Evolutionary conservation across 2,797 vertebrate genomes (phyloP).

Genomic region (Huso huso): DNA sequence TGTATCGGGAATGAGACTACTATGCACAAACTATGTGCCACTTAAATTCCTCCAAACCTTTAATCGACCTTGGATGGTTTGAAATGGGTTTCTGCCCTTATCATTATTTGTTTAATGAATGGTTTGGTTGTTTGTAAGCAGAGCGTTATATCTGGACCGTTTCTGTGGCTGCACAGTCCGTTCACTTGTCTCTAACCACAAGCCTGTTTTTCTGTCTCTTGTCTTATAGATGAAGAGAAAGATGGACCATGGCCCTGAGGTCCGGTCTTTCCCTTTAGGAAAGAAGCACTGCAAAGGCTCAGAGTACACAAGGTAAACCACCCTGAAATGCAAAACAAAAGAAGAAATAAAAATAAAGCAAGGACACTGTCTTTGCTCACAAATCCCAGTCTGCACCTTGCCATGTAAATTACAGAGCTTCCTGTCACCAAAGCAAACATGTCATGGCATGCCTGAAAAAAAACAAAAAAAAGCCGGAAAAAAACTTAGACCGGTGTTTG

Average conservation of each 20-base stretch:
- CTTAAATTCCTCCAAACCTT: not conserved
- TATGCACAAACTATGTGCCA: not conserved
- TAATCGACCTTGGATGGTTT: not conserved
- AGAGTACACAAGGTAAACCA: constrained; percentile 87
- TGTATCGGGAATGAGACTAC: not conserved
- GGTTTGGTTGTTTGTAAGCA: not conserved
- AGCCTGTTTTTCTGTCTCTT: constrained; percentile 31
- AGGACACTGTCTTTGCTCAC: too few relatives aligned
- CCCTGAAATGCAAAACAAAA: not conserved
- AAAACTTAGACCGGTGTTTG: too few relatives aligned
- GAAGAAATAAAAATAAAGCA: not conserved
- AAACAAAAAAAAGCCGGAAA: too few relatives aligned
- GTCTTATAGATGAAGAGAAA: constrained; percentile 97
- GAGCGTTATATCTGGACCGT: not conserved
- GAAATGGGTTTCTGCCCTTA: not conserved
- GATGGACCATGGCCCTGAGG: constrained; percentile 99
- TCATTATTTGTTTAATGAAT: not conserved
- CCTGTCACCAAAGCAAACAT: too few relatives aligned
- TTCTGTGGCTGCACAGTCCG: not conserved
- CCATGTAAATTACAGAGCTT: too few relatives aligned
- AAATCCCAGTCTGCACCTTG: too few relatives aligned
- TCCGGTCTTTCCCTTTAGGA: constrained; percentile 98
- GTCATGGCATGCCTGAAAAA: too few relatives aligned
- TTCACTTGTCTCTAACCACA: constrained; percentile 4
- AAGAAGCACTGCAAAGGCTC: constrained; percentile 99